These are phyloP conservation scores for Biston betularia DNA, from an alignment of 2,888 invertebrate genomes.

Conservation along the genomic window DNA sequence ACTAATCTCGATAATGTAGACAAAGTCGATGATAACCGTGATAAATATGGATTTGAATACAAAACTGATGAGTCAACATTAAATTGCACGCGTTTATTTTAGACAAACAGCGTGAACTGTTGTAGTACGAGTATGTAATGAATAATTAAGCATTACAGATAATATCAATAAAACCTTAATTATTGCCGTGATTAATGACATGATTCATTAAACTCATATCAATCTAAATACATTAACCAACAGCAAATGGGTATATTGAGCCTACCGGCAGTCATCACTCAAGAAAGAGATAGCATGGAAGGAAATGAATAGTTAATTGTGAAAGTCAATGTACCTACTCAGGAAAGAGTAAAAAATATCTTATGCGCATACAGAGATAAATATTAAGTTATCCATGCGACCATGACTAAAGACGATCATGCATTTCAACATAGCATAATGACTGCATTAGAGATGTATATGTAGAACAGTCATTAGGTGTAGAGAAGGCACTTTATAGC, in stretches of 20 bases:
- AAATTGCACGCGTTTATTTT: conserved; percentile 4
- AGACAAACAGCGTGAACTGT: background rate
- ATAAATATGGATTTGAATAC: conserved; percentile 21
- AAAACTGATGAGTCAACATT: conserved; percentile 20
- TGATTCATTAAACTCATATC: conserved; percentile 1
- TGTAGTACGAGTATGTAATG: background rate
- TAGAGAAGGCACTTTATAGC: conserved; percentile 11
- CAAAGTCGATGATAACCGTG: conserved; percentile 39
- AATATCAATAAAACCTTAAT: conserved; percentile 2
- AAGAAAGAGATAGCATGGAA: conserved; percentile 16
- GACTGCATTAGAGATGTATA: conserved; percentile 13
- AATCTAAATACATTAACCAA: background rate
- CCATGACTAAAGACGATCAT: conserved; percentile 30
- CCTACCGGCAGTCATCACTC: conserved; percentile 7
- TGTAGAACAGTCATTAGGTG: conserved; percentile 8
- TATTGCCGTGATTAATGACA: conserved; percentile 3
- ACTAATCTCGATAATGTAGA: conserved; percentile 51
- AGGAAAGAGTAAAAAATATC: conserved; percentile 28
- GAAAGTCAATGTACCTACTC: conserved; percentile 38
- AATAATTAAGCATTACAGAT: background rate
- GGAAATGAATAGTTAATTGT: conserved; percentile 44
- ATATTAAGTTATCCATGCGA: conserved; percentile 13
- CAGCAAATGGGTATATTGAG: background rate
- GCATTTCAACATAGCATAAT: conserved; percentile 24
- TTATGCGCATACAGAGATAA: conserved; percentile 20